Conservation (phyloP, 2,113 vertebrate species). For the Cairina moschata region DNA sequence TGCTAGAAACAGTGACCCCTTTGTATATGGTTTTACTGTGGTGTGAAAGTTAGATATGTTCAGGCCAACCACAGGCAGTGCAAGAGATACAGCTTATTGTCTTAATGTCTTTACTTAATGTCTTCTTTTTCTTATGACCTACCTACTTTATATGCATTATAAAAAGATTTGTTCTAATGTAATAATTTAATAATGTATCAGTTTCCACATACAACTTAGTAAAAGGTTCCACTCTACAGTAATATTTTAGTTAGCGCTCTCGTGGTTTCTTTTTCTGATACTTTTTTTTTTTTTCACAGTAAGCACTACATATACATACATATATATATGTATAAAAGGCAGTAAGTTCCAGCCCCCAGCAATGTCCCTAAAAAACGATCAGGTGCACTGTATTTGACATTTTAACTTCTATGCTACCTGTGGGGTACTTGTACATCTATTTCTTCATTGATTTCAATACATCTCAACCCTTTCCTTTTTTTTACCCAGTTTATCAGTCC, state of each 20-base stretch:
- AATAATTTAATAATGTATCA: not conserved
- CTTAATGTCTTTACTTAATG: not conserved
- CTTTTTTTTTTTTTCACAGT: not conserved
- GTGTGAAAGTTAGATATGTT: not conserved
- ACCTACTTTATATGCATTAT: not conserved
- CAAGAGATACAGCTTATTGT: not conserved
- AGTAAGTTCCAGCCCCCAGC: not conserved
- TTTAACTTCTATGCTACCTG: not conserved
- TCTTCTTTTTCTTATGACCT: not conserved
- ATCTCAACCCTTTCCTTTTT: not conserved
- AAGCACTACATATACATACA: not conserved
- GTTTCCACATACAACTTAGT: not conserved
- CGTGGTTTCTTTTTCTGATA: not conserved
- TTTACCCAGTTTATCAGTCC: not conserved
- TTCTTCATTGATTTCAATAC: not conserved
- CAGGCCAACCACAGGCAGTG: fast-evolving
- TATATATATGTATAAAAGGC: no score
- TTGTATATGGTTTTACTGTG: not conserved
- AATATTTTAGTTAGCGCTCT: not conserved
- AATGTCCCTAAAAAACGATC: not conserved
- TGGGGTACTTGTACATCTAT: not conserved
- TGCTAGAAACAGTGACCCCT: not conserved
- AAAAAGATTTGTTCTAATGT: not conserved
- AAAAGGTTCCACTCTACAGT: not conserved
- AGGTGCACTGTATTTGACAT: not conserved